A percentile compares a stretch with the other conserved stretches of the same genome.
phyloP scores from a whole-genome alignment of 2,888 invertebrate species.

The Drosophila siamana region DNA sequence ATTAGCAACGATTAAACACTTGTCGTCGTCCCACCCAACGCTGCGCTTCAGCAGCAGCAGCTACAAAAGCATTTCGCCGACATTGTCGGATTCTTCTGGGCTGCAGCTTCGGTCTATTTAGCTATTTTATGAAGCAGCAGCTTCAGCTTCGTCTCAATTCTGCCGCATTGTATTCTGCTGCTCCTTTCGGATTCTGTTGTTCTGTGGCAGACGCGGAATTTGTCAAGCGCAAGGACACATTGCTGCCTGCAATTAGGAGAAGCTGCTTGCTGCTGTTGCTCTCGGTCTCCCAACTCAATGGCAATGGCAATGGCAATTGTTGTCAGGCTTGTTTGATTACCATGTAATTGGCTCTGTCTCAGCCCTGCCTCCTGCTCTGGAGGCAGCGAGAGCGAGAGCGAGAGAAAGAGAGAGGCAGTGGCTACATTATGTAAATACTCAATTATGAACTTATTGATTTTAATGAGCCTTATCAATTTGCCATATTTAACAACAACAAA shows the following conservation, averaged over 20 bases:
- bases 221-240: conserved; percentile 80
- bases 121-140: conserved; percentile 49
- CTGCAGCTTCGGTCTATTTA: conserved; percentile 43
- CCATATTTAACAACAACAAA: conserved; percentile 47
- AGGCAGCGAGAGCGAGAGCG: background rate
- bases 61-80: conserved; percentile 73
- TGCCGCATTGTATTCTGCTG: conserved; percentile 8
- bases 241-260: conserved; percentile 68
- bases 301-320: conserved; percentile 66
- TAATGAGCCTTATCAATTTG: conserved; percentile 78
- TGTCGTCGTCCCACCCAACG: conserved; percentile 78
- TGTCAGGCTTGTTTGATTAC: conserved; percentile 80
- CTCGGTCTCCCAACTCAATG: conserved; percentile 28
- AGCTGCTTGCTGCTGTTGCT: conserved; percentile 9
- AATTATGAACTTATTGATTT: conserved; percentile 76
- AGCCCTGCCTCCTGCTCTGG: background rate
- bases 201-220: conserved; percentile 62
- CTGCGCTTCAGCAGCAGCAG: conserved; percentile 43
- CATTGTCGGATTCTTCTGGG: conserved; percentile 8
- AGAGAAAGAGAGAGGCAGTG: background rate
- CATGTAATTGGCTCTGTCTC: conserved; percentile 67
- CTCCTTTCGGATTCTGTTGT: conserved; percentile 19
- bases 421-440: conserved; percentile 52
- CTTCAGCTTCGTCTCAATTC: conserved; percentile 15
- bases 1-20: conserved; percentile 80